Conservation (phyloP, 2,888 invertebrate species). For the Drosophila testacea region DNA sequence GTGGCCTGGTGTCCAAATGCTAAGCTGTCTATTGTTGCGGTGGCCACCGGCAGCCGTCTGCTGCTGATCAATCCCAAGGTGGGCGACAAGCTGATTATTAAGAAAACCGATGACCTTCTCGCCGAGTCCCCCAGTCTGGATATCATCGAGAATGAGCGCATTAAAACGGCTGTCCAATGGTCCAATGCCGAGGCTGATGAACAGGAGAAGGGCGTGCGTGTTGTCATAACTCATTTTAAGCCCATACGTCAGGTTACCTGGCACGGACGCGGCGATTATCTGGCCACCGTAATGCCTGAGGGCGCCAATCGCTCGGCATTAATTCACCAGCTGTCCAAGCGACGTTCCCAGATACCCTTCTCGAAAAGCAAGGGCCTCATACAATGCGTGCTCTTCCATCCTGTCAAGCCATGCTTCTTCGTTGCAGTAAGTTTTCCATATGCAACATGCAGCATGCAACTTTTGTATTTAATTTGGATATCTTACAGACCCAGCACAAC, state of each 20-base stretch:
- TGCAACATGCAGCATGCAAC: neutral
- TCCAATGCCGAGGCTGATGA: slow-evolving; percentile 87
- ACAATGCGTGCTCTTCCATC: slow-evolving; percentile 97
- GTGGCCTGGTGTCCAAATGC: slow-evolving; percentile 96
- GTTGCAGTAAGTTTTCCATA: slow-evolving; percentile 90
- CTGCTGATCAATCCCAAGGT: slow-evolving; percentile 94
- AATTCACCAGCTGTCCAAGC: slow-evolving; percentile 96
- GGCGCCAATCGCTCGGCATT: slow-evolving; percentile 93
- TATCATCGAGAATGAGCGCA: slow-evolving; percentile 87
- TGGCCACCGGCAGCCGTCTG: slow-evolving; percentile 91
- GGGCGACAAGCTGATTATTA: slow-evolving; percentile 92
- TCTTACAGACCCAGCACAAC: slow-evolving; percentile 93
- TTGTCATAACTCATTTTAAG: slow-evolving; percentile 92
- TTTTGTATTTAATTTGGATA: neutral
- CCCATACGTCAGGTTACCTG: slow-evolving; percentile 92
- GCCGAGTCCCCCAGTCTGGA: slow-evolving; percentile 89
- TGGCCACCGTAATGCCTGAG: slow-evolving; percentile 94
- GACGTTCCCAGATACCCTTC: slow-evolving; percentile 96
- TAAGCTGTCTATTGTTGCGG: slow-evolving; percentile 91
- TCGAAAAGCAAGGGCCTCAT: slow-evolving; percentile 94
- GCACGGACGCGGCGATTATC: slow-evolving; percentile 98
- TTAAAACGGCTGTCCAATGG: slow-evolving; percentile 89
- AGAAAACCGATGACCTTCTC: slow-evolving; percentile 92
- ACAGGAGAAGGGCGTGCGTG: slow-evolving; percentile 89
- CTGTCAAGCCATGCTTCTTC: slow-evolving; percentile 94